phyloP scores from a whole-genome alignment of 2,113 vertebrate species.

The Chloebia gouldiae region DNA sequence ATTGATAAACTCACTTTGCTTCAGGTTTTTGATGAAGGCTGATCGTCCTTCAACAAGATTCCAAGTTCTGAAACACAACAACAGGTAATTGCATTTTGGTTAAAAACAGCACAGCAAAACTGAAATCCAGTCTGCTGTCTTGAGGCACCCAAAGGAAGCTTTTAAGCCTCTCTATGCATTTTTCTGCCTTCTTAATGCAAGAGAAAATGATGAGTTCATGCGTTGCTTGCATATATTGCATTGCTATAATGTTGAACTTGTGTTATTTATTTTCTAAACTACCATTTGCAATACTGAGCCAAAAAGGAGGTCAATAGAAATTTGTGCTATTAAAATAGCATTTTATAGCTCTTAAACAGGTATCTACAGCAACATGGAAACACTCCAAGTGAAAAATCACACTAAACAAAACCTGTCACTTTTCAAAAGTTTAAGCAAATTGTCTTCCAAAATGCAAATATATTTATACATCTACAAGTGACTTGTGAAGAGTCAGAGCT shows the following conservation, averaged over 20 bases:
- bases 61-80: conserved; percentile 87
- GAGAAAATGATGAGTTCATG: background rate
- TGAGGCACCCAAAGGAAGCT: background rate
- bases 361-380: background rate
- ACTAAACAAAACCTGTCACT: background rate
- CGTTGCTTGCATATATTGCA: background rate
- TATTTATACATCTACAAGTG: background rate
- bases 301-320: background rate
- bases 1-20: conserved; percentile 84
- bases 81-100: background rate
- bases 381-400: background rate
- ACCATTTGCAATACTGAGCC: background rate
- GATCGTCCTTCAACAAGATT: conserved; percentile 92
- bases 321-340: background rate
- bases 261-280: background rate
- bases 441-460: background rate
- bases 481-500: background rate
- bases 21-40: conserved; percentile 97
- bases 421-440: background rate
- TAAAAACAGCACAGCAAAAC: background rate
- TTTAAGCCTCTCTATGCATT: background rate
- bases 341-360: background rate
- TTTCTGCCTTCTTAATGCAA: background rate
- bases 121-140: background rate
- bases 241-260: background rate